A percentile compares a stretch with the other conserved stretches of the same genome.
Evolutionary conservation across 2,888 invertebrate genomes (phyloP).

Genomic region (Punctoribates punctum): DNA sequence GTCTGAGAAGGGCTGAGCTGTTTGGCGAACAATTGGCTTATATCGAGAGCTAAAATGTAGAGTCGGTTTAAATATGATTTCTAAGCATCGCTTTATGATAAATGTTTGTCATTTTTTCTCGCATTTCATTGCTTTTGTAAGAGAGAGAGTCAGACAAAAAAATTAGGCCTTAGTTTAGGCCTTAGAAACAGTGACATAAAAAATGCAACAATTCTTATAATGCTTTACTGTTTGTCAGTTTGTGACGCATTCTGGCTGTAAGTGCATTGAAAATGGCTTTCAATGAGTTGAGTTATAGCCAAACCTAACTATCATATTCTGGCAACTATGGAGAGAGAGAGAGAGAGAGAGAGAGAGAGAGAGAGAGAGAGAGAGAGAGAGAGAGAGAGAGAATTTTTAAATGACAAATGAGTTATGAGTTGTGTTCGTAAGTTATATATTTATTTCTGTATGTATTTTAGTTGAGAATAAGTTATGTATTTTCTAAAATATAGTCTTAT

Average conservation of each 20-base stretch:
- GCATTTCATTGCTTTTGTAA: neutral
- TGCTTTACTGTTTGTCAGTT: no score
- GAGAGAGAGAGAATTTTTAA: neutral
- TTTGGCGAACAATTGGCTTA: no score
- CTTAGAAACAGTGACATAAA: neutral
- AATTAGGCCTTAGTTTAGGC: neutral
- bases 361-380: conserved; percentile 1
- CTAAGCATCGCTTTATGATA: neutral
- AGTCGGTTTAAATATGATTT: neutral
- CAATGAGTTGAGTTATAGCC: conserved; percentile 6
- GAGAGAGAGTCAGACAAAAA: neutral
- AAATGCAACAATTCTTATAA: neutral
- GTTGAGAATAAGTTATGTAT: conserved; percentile 6
- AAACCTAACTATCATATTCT: neutral
- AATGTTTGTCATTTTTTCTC: conserved; percentile 9
- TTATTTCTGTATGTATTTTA: neutral
- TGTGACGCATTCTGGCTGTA: neutral
- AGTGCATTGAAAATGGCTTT: conserved; percentile 3
- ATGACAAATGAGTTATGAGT: neutral
- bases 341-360: neutral
- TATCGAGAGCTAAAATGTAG: neutral
- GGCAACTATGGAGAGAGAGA: neutral
- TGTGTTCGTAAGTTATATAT: neutral
- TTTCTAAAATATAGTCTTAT: neutral
- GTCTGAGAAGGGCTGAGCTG: no score